Conservation (phyloP, 2,797 vertebrate species). For the Syndactyla subalaris region DNA sequence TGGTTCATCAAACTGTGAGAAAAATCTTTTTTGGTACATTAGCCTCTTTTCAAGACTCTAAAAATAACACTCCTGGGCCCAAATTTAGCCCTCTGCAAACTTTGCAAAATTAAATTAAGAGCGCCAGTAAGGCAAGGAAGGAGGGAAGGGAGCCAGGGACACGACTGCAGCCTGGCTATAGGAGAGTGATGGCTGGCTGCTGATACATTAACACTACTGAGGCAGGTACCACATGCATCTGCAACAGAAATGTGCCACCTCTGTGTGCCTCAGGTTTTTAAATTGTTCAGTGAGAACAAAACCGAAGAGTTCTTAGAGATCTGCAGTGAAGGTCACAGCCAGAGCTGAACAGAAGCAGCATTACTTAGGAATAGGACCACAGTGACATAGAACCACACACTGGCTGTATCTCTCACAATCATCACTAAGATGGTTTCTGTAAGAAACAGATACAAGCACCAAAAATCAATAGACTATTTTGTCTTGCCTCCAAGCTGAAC, state of each 20-base stretch:
- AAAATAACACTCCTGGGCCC: not conserved
- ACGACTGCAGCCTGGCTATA: rapidly evolving
- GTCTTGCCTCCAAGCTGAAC: not conserved
- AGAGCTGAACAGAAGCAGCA: not conserved
- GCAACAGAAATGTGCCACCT: not conserved
- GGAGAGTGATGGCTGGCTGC: not conserved
- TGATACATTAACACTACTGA: not conserved
- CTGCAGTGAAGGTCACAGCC: not conserved
- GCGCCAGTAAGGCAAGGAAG: not conserved
- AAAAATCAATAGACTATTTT: not conserved
- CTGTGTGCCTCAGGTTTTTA: not conserved
- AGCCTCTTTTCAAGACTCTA: constrained; percentile 33
- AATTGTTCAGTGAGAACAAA: not conserved
- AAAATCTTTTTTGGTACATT: constrained; percentile 8
- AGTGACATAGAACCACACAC: rapidly evolving
- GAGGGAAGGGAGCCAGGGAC: not conserved
- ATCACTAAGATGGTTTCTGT: not conserved
- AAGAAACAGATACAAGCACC: not conserved
- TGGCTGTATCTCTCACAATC: not conserved
- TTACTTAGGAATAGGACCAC: not conserved
- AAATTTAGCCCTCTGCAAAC: constrained; percentile 10
- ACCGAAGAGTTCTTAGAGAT: not conserved
- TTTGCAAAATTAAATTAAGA: not conserved
- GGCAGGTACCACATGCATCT: not conserved
- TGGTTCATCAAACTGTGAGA: not conserved